Conservation (phyloP, 2,888 invertebrate genomes). For the Oligia fasciuncula region DNA sequence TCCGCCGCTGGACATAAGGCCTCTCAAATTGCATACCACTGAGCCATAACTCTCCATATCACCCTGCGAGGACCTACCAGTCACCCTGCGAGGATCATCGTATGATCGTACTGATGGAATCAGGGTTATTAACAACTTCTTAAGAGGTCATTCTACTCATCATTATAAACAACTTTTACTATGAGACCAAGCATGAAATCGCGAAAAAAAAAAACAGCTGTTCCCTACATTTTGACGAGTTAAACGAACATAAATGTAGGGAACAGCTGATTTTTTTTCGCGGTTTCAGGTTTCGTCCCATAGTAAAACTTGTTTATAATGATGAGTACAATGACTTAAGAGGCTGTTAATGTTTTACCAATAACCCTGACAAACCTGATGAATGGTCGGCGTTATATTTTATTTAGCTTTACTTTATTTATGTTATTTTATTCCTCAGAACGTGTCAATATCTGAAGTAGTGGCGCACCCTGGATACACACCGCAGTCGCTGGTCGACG, state of each 20-base stretch:
- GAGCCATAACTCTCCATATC: neutral
- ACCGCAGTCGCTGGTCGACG: conserved; percentile 81
- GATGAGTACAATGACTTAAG: no score
- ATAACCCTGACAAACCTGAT: neutral
- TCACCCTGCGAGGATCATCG: neutral
- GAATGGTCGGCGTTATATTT: neutral
- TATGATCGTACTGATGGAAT: neutral
- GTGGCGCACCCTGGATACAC: conserved; percentile 89
- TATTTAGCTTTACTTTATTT: neutral
- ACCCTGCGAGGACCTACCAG: neutral
- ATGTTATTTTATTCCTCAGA: conserved; percentile 71
- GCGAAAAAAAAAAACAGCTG: no score
- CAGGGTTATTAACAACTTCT: no score
- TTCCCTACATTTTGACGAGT: no score
- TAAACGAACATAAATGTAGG: no score
- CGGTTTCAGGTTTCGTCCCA: no score
- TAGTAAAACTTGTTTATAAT: no score
- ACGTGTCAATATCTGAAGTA: conserved; percentile 82
- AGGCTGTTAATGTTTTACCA: no score
- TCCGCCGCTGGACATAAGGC: neutral
- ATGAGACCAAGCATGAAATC: no score
- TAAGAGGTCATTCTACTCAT: no score
- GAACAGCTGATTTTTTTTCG: no score
- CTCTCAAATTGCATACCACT: neutral
- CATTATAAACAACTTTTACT: no score